Evolutionary conservation across 2,797 vertebrate genomes (phyloP), one percentile per base, ranked within the genome.

Genomic region (Phoeniculus purpureus): DNA sequence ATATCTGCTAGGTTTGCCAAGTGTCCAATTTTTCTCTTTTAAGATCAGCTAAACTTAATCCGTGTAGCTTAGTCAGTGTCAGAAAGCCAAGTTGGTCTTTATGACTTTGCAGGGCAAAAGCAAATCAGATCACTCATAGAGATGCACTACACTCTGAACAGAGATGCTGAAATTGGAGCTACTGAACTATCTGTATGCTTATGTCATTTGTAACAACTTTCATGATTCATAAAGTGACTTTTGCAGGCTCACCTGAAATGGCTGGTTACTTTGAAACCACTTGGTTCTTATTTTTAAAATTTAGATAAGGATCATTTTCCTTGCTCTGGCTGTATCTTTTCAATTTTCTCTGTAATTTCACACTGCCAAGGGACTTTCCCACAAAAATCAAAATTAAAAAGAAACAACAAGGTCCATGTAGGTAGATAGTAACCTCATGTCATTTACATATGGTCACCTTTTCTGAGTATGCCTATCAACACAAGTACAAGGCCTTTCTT

Each of bases 21-120:
- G 81, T 31, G 56, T 86, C 89, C 91, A 85, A 81, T 96, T 96
- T 96, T 96, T 89, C 89, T 93, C 87, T 96, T 96, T 96, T 96
- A 97, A 95, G 76, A 95, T 73, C 86, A 92, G 62, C 91, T 95
- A 94, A 91, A 85, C 87, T 72, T 95, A 96, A 97, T 96, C 86
- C 80, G 90, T 6, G 9, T 61, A 90, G 56, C 54, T 95, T 65
- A 89, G 81, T 85, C 75, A 81, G 48, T 88, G 90, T 92, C 94
- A 95, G 90, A 90, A 96, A 95, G 59, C 79, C 86, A 96, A 89
- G 73, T 19, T 90, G 90, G 58, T 89, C 90, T 96, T 95, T 60
- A 94, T 29, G 88, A 88, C 90, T 95, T 95, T 73, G 59, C 81
- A 92, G 83, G 60, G 78, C 40, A 95, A 89, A 79, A 94, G 71